Conservation (phyloP, 2,113 vertebrate genomes). For the Haemorhous mexicanus region DNA sequence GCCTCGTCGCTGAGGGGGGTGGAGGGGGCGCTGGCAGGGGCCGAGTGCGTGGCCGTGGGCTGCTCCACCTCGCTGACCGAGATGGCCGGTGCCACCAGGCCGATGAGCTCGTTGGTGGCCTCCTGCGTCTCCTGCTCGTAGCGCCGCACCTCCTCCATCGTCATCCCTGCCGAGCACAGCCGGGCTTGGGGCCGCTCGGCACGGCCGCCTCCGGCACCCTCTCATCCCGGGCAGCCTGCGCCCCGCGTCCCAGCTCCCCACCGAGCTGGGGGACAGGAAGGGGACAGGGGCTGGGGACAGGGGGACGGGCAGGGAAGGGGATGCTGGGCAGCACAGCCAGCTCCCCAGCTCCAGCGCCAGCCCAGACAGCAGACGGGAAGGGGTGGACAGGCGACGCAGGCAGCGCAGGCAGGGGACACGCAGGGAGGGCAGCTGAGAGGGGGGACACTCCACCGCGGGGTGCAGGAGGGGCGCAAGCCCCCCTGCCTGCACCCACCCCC, state of each 20-base stretch:
- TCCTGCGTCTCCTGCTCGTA: constrained; percentile 74
- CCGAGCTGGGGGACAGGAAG: not conserved
- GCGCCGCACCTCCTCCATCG: constrained; percentile 73
- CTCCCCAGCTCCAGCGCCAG: not conserved
- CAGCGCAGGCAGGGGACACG: not conserved
- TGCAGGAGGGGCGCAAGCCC: not conserved
- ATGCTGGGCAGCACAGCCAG: not conserved
- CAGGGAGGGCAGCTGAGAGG: not conserved
- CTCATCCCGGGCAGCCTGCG: not conserved
- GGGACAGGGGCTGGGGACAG: not conserved
- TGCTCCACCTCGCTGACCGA: constrained; percentile 57
- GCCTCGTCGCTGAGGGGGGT: constrained; percentile 65
- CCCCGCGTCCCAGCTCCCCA: not conserved
- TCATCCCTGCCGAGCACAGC: constrained; percentile 69
- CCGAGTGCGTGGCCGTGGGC: constrained; percentile 35
- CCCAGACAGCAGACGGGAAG: not conserved
- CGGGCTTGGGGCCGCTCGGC: not conserved
- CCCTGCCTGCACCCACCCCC: not conserved
- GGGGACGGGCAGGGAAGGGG: not conserved
- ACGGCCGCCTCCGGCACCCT: not conserved
- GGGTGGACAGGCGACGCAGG: not conserved
- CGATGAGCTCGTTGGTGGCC: constrained; percentile 76
- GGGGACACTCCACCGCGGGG: not conserved
- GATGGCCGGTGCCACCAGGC: constrained; percentile 63
- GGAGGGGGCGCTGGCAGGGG: constrained; percentile 65